Evolutionary conservation across 2,888 invertebrate species (phyloP).

Genomic region (Lasioglossum malachurum): DNA sequence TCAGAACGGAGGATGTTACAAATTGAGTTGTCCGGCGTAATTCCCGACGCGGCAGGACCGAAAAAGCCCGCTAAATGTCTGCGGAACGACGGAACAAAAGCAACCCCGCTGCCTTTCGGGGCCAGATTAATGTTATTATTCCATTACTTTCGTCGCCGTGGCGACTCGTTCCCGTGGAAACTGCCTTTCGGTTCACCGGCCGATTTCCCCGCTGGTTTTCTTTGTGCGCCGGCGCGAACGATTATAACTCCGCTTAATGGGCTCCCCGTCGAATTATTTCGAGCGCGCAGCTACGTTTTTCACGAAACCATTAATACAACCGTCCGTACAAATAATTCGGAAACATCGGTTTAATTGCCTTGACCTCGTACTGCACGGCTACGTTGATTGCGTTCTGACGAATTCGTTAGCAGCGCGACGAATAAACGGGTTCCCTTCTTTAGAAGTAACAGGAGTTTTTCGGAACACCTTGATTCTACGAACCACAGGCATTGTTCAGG

Average conservation of each 20-base stretch:
- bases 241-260: slow-evolving; percentile 12
- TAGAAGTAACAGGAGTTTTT: background rate
- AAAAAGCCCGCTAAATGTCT: slow-evolving; percentile 52
- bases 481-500: background rate
- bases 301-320: background rate
- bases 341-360: background rate
- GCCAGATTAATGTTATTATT: slow-evolving; percentile 43
- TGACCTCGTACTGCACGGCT: background rate
- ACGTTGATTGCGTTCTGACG: background rate
- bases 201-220: background rate
- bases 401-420: background rate
- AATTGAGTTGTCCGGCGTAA: slow-evolving; percentile 53
- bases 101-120: slow-evolving; percentile 22
- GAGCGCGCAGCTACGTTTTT: background rate
- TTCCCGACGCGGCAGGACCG: slow-evolving; percentile 17
- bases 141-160: slow-evolving; percentile 23
- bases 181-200: slow-evolving; percentile 4
- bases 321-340: background rate
- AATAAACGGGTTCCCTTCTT: background rate
- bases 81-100: slow-evolving; percentile 38
- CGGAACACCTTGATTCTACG: background rate
- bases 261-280: background rate
- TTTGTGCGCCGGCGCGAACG: slow-evolving; percentile 5
- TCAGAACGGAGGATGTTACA: slow-evolving; percentile 45
- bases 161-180: slow-evolving; percentile 11